Percentiles rank a stretch among this genome's conserved stretches.
Evolutionary conservation across 2,888 invertebrate genomes (phyloP).

Genomic region (Carterocephalus palaemon): DNA sequence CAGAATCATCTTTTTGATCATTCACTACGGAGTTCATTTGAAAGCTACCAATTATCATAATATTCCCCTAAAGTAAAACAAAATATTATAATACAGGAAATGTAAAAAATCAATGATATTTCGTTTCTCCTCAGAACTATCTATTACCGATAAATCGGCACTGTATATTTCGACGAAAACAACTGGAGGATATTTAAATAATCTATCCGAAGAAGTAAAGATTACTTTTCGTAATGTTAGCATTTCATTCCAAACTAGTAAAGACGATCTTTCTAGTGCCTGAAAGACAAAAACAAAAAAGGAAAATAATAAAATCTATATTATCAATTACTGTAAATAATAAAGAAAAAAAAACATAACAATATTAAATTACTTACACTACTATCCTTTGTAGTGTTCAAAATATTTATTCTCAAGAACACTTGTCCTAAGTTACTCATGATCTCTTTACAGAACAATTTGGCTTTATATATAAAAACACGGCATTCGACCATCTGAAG

Average conservation of each 20-base stretch:
- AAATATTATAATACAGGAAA: background rate
- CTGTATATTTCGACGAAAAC: conserved; percentile 67
- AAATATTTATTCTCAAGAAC: conserved; percentile 49
- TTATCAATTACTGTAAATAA: background rate
- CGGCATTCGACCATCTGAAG: conserved; percentile 79
- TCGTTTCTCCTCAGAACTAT: conserved; percentile 6
- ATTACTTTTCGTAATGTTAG: conserved; percentile 46
- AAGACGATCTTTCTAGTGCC: conserved; percentile 39
- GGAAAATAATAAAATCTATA: too few relatives aligned
- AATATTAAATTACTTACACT: too few relatives aligned
- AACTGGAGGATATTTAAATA: conserved; percentile 53
- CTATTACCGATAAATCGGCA: conserved; percentile 45
- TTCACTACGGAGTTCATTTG: conserved; percentile 43
- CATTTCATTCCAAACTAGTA: conserved; percentile 58
- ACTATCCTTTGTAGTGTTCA: conserved; percentile 50
- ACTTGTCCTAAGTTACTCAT: conserved; percentile 78
- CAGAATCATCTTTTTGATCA: conserved; percentile 39
- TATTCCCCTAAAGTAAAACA: conserved; percentile 40
- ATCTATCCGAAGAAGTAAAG: conserved; percentile 42
- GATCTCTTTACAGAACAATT: conserved; percentile 63
- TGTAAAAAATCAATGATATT: conserved; percentile 2
- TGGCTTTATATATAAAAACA: conserved; percentile 84
- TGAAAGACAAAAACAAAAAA: conserved; percentile 31
- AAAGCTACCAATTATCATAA: conserved; percentile 49
- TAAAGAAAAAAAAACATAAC: too few relatives aligned